Base-by-base conservation (phyloP, 2,113 vertebrate species). In the Pteruthius melanotis region DNA sequence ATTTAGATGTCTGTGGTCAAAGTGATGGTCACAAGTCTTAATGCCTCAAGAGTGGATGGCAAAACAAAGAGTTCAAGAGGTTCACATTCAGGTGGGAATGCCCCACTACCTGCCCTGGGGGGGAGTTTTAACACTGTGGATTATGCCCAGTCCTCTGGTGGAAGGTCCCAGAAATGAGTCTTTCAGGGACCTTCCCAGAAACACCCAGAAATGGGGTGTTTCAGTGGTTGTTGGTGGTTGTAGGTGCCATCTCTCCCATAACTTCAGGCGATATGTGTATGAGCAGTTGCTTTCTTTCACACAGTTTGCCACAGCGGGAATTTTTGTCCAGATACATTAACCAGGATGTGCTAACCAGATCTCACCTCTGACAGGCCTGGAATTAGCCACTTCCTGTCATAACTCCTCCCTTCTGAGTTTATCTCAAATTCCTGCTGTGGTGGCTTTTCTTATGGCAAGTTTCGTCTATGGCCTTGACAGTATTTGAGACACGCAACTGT, bases 31-130 rank as follows among this genome's bases (percentile, higher is more conserved):
- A 0, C 9, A 40, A 26, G 9, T 18, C 39, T 61, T 68, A 21
- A 47, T 61, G 21, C 6, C 7, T 40, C 0, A 0, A 30, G 24
- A 4, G 9, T n/a, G 45, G 37, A 7, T 20, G 20, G 3, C 1
- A 4, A 66, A 89, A 11, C 8, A 17, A 44, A 45, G 19, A 52
- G 9, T 39, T 74, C 8, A 37, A 33, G 17, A 27, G 16, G 4
- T 37, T 44, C 27, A 52, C 0, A 0, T 44, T 39, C 28, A 24
- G 23, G 19, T 59, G 28, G 15, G 33, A 72, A 65, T 6, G 7
- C 27, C 23, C 28, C 9, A 4, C 33, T 52, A 17, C 23, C 15
- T n/a, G 7, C 19, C 23, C 4, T 33, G 11, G 1, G 4, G 12
- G 4, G 4, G 1, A 30, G 10, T 17, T 65, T 66, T 39, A 52